Conservation (phyloP, 2,888 invertebrate genomes). For the Drosophila bunnanda region DNA sequence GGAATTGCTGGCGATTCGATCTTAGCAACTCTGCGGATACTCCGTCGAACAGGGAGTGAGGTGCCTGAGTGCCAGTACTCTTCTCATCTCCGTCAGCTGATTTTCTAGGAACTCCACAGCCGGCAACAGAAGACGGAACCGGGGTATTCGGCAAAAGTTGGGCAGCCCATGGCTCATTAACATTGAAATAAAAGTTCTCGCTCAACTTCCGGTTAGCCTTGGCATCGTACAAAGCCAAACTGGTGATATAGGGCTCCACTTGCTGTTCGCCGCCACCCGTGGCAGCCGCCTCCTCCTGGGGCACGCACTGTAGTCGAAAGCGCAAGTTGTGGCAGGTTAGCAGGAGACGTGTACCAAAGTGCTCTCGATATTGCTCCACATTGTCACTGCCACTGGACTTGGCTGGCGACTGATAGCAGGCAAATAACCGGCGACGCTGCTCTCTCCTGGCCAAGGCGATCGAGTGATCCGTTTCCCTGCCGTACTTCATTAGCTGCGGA, state of each 20-base stretch:
- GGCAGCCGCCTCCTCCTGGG: conserved; percentile 87
- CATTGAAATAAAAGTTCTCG: conserved; percentile 96
- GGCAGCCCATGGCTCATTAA: conserved; percentile 90
- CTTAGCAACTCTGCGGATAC: conserved; percentile 91
- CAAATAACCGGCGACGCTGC: conserved; percentile 91
- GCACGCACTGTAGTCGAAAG: conserved; percentile 90
- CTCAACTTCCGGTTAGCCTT: conserved; percentile 94
- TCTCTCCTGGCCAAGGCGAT: conserved; percentile 93
- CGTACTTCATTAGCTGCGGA: conserved; percentile 95
- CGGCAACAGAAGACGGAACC: conserved; percentile 75
- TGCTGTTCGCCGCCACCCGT: conserved; percentile 88
- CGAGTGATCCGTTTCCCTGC: conserved; percentile 94
- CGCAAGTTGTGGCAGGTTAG: conserved; percentile 93
- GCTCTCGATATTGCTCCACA: conserved; percentile 92
- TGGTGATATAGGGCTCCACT: conserved; percentile 96
- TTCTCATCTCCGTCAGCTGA: conserved; percentile 62
- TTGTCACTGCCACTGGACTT: conserved; percentile 85
- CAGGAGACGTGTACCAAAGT: conserved; percentile 94
- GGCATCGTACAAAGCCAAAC: conserved; percentile 95
- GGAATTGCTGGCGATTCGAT: conserved; percentile 84
- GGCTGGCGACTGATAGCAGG: conserved; percentile 86
- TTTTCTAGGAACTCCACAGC: conserved; percentile 71
- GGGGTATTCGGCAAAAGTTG: conserved; percentile 85
- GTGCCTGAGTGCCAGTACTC: conserved; percentile 83
- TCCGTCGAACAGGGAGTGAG: conserved; percentile 86